Evolutionary conservation across 1,140 invertebrate species (phyloP), one percentile per base, ranked within the genome.

Genomic region (Bicyclus anynana): DNA sequence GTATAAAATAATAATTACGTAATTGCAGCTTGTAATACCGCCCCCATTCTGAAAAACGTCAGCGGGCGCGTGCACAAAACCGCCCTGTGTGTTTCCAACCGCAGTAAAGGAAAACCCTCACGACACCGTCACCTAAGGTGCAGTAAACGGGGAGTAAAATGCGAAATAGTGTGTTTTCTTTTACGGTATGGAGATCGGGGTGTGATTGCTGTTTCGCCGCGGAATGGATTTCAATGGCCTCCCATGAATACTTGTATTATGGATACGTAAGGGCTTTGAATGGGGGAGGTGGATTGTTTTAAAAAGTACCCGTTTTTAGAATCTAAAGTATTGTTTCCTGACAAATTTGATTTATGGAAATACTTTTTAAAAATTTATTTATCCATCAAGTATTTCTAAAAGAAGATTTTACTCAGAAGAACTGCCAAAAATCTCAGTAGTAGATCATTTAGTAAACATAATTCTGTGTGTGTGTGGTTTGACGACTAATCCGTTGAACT

Each of bases 81-180:
- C 17, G 18, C 2, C 14, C 18, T 66, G 70, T 67, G 46, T 67
- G 59, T 69, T 61, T 57, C 29, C 40, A 44, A 18, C 35, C 23
- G 17, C n/a, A 38, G 29, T 38, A 52, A 54, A 59, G 62, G 42
- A 56, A 56, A 53, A 53, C 53, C 49, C 60, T 48, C 57, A 38
- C 63, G 38, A 60, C 55, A 51, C 40, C 62, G 55, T 63, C 65
- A 53, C 51, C 76, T 38, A 55, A 69, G 69, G 77, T 73, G 72
- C 67, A 73, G 66, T 80, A 77, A 80, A 72, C 62, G 67, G 52
- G 59, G 44, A 64, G 67, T 65, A 63, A 70, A 69, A 68, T 57
- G 62, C 65, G 66, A 65, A 67, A 75, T 77, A 76, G 73, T 72
- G 72, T 60, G 67, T 74, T 69, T 73, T 73, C 67, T 67, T 74